phyloP scores from a whole-genome alignment of 1,140 invertebrate species.

The Drosophila serrata region DNA sequence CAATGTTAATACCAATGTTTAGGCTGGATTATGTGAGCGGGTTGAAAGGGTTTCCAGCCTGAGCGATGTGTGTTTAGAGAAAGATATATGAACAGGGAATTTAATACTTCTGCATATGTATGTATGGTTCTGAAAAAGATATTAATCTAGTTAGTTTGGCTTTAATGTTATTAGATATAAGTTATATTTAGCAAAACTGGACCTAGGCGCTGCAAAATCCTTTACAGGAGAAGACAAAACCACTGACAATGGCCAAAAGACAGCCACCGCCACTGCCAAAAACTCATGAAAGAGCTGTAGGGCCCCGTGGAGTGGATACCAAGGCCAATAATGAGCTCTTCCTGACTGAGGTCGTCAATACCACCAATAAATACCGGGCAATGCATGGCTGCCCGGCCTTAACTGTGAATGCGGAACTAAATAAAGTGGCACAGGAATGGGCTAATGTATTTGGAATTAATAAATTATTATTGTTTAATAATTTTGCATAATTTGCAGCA shows the following conservation, averaged over 20 bases:
- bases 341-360: conserved; percentile 44
- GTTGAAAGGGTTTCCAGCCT: conserved; percentile 17
- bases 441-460: conserved; percentile 42
- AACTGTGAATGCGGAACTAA: conserved; percentile 48
- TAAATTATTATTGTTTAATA: not conserved
- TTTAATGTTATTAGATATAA: conserved; percentile 3
- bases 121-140: not conserved
- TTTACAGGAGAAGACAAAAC: not conserved
- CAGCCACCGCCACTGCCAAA: conserved; percentile 50
- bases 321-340: conserved; percentile 68
- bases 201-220: conserved; percentile 6
- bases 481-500: conserved; percentile 21
- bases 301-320: conserved; percentile 63
- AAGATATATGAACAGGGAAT: not conserved
- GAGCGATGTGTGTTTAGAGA: conserved; percentile 3
- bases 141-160: not conserved
- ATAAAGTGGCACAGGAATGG: conserved; percentile 66
- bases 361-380: conserved; percentile 61
- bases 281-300: conserved; percentile 54
- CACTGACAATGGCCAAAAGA: conserved; percentile 32
- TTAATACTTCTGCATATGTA: too few relatives aligned
- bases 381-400: conserved; percentile 67
- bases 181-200: conserved; percentile 16
- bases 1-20: conserved; percentile 53
- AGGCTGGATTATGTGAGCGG: conserved; percentile 22